Evolutionary conservation across 2,113 vertebrate genomes (phyloP), one percentile per base, ranked within the genome.

Genomic region (Perognathus longimembris): DNA sequence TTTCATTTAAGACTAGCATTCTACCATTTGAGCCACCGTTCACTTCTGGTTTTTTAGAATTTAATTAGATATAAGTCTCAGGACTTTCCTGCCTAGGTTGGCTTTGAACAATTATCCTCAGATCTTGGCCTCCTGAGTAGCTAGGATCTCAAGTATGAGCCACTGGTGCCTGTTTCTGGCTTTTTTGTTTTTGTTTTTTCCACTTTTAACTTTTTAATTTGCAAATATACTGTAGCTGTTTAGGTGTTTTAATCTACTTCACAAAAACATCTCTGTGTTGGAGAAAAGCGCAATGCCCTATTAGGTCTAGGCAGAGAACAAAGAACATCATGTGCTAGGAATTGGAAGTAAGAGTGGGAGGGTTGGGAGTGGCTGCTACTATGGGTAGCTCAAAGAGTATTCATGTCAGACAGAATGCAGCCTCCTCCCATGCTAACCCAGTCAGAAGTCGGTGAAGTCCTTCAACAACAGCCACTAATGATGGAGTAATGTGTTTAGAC

Each of bases 181-280:
- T 54, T 54, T 14, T 54, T 45, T 45, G 45, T 45, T 45, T 6
- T 45, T 45, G 45, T 11, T 45, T 6, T 45, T 45, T 45, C 11
- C 6, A 45, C 11, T 45, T 45, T 45, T 45, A n/a, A n/a, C n/a
- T n/a, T n/a, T 45, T 45, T 45, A 45, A 45, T 7, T 45, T 45
- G 45, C 45, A 45, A 45, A 45, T 12, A 20, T 57, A n/a, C 36
- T n/a, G 0, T 36, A 7, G 45, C 70, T 66, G 17, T 24, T 64
- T 40, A 34, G 67, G 8, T 90, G 15, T 71, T 89, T 70, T 64
- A 61, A 80, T 85, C 54, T 38, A 79, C 66, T 64, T 90, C 24
- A 57, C 34, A 59, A 67, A 84, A 88, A 83, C 36, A 18, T n/a
- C 66, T 88, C 50, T 70, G 85, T 91, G 75, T 63, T 83, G 90